Conservation (phyloP, 2,113 vertebrate genomes). For the Dromaius novaehollandiae region DNA sequence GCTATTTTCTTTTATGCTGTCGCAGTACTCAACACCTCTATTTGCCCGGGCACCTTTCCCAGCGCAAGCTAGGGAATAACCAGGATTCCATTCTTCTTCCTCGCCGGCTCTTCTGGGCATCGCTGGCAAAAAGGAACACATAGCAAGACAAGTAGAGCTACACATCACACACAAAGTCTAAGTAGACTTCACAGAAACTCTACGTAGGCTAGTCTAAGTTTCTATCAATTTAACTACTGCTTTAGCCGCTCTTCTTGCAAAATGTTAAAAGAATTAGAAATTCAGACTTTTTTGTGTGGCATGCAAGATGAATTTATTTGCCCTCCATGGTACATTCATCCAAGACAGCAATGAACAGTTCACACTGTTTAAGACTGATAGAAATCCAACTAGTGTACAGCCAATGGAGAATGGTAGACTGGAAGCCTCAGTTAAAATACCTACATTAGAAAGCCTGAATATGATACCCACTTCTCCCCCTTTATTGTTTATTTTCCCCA, state of each 20-base stretch:
- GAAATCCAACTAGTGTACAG: background rate
- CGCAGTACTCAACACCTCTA: background rate
- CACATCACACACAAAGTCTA: background rate
- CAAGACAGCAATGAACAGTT: background rate
- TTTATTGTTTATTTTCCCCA: background rate
- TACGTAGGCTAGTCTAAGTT: background rate
- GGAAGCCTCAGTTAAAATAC: background rate
- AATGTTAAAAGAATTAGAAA: background rate
- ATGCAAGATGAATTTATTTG: background rate
- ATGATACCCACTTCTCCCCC: background rate
- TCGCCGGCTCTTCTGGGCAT: background rate
- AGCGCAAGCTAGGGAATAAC: background rate
- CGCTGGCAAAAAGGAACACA: background rate
- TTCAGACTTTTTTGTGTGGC: background rate
- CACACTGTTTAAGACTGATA: background rate
- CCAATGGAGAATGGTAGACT: background rate
- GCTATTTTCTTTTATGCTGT: background rate
- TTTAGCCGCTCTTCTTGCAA: background rate
- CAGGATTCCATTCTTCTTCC: background rate
- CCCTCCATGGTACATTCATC: background rate
- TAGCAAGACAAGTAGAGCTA: background rate
- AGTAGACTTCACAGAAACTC: background rate
- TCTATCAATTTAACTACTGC: background rate
- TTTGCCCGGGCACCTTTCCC: rapidly evolving
- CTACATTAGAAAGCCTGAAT: background rate